phyloP scores from a whole-genome alignment of 1,140 invertebrate genomes.

The Spodoptera litura region DNA sequence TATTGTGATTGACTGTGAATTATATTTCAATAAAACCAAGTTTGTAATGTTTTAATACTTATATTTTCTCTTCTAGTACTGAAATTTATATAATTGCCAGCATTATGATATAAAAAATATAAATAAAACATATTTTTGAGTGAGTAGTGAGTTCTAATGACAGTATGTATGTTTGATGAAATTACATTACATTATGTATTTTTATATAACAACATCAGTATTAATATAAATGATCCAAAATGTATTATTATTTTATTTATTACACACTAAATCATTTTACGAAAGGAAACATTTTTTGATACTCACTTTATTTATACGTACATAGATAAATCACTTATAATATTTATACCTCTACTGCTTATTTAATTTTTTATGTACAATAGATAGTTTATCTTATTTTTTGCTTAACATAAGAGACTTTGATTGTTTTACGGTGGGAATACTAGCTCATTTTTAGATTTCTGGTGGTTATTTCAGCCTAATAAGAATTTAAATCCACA shows the following conservation, averaged over 20 bases:
- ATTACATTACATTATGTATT: conserved; percentile 31
- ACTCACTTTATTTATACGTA: conserved; percentile 46
- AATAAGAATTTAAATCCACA: conserved; percentile 51
- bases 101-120: conserved; percentile 78
- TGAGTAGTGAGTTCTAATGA: conserved; percentile 40
- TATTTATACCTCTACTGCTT: conserved; percentile 51
- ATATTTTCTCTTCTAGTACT: conserved; percentile 72
- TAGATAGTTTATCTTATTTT: conserved; percentile 54
- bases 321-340: conserved; percentile 44
- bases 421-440: conserved; percentile 83
- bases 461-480: conserved; percentile 79
- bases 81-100: conserved; percentile 64
- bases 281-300: conserved; percentile 33
- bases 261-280: conserved; percentile 30
- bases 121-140: conserved; percentile 68
- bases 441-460: conserved; percentile 76
- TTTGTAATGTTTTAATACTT: conserved; percentile 66
- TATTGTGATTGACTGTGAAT: not conserved
- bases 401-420: conserved; percentile 76
- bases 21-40: conserved; percentile 51
- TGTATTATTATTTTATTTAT: conserved; percentile 10
- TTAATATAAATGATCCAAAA: conserved; percentile 33
- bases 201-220: conserved; percentile 27
- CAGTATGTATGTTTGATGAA: conserved; percentile 12
- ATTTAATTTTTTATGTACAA: conserved; percentile 52